Conservation (phyloP, 2,113 vertebrate species). For the Scophthalmus maximus region DNA sequence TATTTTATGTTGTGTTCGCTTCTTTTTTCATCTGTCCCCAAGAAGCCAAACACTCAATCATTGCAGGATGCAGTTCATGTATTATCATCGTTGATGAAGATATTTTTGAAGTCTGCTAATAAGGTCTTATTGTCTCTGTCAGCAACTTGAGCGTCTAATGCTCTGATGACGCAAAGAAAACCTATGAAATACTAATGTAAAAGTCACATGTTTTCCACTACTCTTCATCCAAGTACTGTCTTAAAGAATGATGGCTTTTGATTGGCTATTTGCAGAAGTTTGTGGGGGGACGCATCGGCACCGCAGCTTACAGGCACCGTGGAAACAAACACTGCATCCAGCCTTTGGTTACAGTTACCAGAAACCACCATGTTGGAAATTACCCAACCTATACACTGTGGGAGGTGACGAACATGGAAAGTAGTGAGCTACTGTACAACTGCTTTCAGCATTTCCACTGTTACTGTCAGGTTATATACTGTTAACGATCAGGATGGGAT, state of each 20-base stretch:
- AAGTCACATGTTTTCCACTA: constrained; percentile 18
- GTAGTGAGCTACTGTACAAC: constrained; percentile 32
- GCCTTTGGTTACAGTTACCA: constrained; percentile 44
- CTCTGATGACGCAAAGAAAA: not conserved
- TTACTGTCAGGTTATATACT: constrained; percentile 30
- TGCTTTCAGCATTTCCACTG: constrained; percentile 58
- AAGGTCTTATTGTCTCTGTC: not conserved
- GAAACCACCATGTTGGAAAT: constrained; percentile 62
- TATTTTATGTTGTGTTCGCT: too few species aligned
- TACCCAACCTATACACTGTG: constrained; percentile 57
- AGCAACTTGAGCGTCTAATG: not conserved
- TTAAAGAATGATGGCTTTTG: constrained; percentile 30
- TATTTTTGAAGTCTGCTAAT: too few species aligned
- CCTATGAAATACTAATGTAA: constrained; percentile 9
- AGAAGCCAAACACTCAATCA: not conserved
- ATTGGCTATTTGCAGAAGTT: constrained; percentile 43
- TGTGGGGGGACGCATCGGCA: constrained; percentile 55
- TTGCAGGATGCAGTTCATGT: not conserved
- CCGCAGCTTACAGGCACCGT: constrained; percentile 58
- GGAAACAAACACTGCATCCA: constrained; percentile 68
- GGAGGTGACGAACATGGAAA: constrained; percentile 70
- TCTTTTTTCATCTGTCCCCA: not conserved
- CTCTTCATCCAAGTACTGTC: not conserved
- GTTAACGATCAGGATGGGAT: constrained; percentile 6
- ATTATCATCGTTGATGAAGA: not conserved